phyloP scores from a whole-genome alignment of 2,888 invertebrate species.

The Alentia gelatinosa region DNA sequence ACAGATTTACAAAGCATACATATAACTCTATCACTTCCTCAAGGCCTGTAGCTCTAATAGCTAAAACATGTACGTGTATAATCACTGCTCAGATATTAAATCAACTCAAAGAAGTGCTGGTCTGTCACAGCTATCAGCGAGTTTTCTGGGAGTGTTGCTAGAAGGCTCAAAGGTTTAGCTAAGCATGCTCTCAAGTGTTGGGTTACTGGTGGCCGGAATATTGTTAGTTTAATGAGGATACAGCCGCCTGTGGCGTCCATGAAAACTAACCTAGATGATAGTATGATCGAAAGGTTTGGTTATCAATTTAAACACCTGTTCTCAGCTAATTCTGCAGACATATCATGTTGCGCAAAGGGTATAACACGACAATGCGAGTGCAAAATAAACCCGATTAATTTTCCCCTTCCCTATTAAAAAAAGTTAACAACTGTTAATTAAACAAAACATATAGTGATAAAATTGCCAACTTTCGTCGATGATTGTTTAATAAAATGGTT shows the following conservation, averaged over 20 bases:
- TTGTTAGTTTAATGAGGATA: background rate
- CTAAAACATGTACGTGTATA: no score
- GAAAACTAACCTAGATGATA: background rate
- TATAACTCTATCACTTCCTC: no score
- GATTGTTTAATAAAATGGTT: no score
- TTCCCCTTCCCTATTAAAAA: no score
- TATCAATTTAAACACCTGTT: background rate
- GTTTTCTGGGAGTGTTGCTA: background rate
- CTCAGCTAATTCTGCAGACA: background rate
- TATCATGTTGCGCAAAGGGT: background rate
- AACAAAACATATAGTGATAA: no score
- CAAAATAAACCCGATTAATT: background rate
- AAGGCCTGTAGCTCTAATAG: no score
- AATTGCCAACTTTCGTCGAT: no score
- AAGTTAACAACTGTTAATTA: no score
- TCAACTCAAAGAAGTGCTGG: slow-evolving; percentile 6
- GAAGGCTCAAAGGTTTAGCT: background rate
- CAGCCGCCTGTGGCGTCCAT: background rate
- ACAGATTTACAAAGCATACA: no score
- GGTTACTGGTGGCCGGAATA: background rate
- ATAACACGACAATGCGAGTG: background rate
- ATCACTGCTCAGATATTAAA: no score
- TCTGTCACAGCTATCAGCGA: background rate
- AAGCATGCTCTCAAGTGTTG: background rate
- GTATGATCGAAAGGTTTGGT: no score